phyloP scores from a whole-genome alignment of 2,797 vertebrate species.

The Siniperca scherzeri region DNA sequence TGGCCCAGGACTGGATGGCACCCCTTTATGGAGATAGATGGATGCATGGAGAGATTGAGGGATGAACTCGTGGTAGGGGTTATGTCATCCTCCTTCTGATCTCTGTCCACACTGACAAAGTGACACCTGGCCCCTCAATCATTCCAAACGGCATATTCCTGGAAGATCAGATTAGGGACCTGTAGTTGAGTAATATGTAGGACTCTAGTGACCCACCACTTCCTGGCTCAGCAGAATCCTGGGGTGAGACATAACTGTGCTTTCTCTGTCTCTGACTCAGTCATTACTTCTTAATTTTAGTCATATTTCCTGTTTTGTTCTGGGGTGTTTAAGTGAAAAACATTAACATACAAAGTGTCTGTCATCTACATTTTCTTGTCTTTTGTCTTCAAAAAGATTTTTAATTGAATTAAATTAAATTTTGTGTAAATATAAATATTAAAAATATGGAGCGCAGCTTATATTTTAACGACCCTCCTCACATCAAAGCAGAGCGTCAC shows the following conservation, averaged over 20 bases:
- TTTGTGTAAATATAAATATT: not conserved
- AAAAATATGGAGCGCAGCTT: not conserved
- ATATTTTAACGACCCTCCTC: not conserved
- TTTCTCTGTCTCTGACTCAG: not conserved
- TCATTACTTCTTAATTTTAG: not conserved
- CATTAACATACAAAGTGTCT: not conserved
- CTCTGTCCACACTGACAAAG: slow-evolving; percentile 53
- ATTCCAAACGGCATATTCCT: not conserved
- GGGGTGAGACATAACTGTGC: not conserved
- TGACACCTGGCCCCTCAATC: slow-evolving; percentile 56
- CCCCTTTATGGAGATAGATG: slow-evolving; percentile 32
- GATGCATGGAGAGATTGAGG: slow-evolving; percentile 26
- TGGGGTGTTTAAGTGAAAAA: not conserved
- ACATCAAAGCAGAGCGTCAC: not conserved
- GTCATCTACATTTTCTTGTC: not conserved
- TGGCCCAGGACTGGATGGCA: slow-evolving; percentile 24
- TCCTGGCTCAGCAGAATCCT: not conserved
- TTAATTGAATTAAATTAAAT: not conserved
- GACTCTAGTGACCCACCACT: not conserved
- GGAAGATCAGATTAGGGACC: not conserved
- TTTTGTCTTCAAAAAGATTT: not conserved
- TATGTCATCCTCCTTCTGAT: slow-evolving; percentile 63
- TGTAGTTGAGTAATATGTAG: not conserved
- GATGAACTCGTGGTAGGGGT: slow-evolving; percentile 35
- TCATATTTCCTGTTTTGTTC: not conserved